Evolutionary conservation across 2,797 vertebrate species (phyloP).

Genomic region (Loriculus beryllinus): DNA sequence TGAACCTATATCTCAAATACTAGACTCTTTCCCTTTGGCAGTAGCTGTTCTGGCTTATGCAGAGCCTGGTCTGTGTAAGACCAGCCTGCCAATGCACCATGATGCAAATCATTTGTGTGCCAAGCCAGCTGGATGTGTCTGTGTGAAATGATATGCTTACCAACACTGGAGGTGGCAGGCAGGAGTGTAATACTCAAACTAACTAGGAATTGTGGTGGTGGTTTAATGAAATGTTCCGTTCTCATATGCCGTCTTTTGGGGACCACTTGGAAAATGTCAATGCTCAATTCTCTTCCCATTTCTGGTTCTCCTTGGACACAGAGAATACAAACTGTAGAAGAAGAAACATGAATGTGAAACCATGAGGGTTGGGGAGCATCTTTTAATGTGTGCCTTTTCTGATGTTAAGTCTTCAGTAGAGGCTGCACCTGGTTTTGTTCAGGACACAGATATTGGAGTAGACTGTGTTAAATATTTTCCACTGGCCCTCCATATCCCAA

Average conservation of each 20-base stretch:
- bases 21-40: neutral
- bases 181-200: neutral
- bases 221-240: neutral
- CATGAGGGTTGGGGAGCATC: neutral
- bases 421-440: neutral
- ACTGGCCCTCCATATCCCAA: neutral
- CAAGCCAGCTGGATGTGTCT: neutral
- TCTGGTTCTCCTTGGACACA: neutral
- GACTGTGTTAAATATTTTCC: neutral
- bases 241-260: neutral
- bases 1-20: neutral
- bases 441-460: neutral
- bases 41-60: neutral
- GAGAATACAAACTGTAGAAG: neutral
- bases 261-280: neutral
- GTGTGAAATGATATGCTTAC: neutral
- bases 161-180: neutral
- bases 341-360: neutral
- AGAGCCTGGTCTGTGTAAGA: neutral
- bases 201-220: neutral
- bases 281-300: neutral
- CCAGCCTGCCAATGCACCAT: accelerated
- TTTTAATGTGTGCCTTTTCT: neutral
- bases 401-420: neutral
- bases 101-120: neutral